Evolutionary conservation across 2,113 vertebrate species (phyloP).

Genomic region (Mirza zaza): DNA sequence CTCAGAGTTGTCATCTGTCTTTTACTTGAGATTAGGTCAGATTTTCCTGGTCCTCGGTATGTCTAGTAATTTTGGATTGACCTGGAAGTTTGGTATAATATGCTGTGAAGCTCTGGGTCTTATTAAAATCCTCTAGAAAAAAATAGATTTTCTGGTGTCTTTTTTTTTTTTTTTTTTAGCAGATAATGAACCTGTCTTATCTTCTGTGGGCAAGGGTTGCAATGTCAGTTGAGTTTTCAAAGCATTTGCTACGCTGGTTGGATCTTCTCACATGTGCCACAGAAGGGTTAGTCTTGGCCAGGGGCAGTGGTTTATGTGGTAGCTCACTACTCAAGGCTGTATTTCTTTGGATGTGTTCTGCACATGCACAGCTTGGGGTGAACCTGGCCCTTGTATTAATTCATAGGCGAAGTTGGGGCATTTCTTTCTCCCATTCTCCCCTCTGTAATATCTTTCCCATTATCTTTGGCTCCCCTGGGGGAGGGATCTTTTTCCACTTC

Average conservation of each 20-base stretch:
- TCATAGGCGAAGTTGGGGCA: background rate
- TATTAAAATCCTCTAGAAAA: constrained; percentile 1
- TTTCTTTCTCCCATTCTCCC: background rate
- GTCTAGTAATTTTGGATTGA: background rate
- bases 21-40: background rate
- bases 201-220: background rate
- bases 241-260: background rate
- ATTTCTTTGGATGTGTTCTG: background rate
- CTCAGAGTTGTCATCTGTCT: background rate
- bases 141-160: background rate
- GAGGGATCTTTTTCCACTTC: background rate
- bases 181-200: background rate
- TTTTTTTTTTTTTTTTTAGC: background rate
- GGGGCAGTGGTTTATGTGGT: background rate
- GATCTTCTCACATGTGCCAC: background rate
- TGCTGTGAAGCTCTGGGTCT: background rate
- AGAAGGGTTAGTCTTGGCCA: background rate
- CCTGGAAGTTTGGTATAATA: background rate
- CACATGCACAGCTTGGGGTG: background rate
- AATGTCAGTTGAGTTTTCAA: background rate
- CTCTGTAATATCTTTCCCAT: background rate
- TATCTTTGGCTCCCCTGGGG: background rate
- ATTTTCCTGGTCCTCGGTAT: background rate
- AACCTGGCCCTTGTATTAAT: background rate
- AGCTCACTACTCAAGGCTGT: background rate